Percentiles rank a stretch among this genome's conserved stretches.
Conservation (phyloP, 2,888 invertebrate genomes). For the Dichetophora obliterata region DNA sequence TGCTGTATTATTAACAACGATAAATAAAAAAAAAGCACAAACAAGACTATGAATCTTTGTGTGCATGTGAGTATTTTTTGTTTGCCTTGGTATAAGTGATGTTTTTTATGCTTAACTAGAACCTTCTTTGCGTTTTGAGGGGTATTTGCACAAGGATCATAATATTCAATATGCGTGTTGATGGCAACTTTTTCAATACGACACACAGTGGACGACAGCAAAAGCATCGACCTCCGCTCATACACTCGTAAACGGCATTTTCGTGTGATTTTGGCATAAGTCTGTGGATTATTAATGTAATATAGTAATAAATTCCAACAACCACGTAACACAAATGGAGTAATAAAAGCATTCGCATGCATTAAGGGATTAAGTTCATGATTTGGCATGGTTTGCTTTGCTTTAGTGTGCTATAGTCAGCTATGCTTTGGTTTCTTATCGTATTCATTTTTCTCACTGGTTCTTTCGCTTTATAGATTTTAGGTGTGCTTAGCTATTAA, state of each 20-base stretch:
- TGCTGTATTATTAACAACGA: too few species aligned
- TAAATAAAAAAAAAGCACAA: too few species aligned
- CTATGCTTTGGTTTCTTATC: too few species aligned
- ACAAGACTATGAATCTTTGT: too few species aligned
- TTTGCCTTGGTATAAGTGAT: too few species aligned
- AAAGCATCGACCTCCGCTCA: neutral
- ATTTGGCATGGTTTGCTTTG: slow-evolving; percentile 3
- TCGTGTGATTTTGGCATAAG: slow-evolving; percentile 24
- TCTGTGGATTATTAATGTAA: slow-evolving; percentile 14
- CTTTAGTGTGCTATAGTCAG: neutral
- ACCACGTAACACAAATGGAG: slow-evolving; percentile 1
- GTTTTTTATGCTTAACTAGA: too few species aligned
- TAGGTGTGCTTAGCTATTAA: neutral
- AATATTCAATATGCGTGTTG: slow-evolving; percentile 25
- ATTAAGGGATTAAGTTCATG: slow-evolving; percentile 17
- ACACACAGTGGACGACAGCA: neutral
- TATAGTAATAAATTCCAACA: slow-evolving; percentile 21
- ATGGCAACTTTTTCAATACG: neutral
- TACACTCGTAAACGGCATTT: slow-evolving; percentile 4
- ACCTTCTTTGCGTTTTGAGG: too few species aligned
- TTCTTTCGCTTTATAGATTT: neutral
- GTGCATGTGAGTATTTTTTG: too few species aligned
- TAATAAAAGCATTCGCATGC: slow-evolving; percentile 22
- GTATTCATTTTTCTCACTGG: too few species aligned
- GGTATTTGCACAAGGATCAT: neutral